Evolutionary conservation across 2,797 vertebrate species (phyloP).

Genomic region (Fistularia tabacaria): DNA sequence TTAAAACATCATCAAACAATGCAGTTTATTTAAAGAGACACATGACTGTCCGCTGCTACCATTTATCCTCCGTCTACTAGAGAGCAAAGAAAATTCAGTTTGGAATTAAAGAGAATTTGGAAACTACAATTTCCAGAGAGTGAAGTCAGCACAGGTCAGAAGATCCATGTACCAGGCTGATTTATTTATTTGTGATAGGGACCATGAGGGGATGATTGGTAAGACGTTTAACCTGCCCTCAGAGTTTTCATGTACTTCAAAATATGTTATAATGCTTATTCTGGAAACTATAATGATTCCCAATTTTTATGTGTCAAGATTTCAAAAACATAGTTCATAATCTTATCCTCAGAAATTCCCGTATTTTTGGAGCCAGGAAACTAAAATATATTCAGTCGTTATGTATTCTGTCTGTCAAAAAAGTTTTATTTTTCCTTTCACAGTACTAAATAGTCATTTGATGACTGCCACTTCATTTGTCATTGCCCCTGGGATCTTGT

Average conservation of each 20-base stretch:
- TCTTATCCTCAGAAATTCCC: conserved; percentile 2
- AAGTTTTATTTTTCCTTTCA: not conserved
- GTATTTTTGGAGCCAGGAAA: conserved; percentile 11
- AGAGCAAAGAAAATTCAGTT: conserved; percentile 54
- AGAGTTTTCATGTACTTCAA: conserved; percentile 6
- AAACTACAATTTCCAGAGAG: conserved; percentile 43
- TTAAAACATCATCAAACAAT: conserved; percentile 71
- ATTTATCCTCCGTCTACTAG: conserved; percentile 53
- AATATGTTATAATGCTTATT: conserved; percentile 16
- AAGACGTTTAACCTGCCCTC: conserved; percentile 7
- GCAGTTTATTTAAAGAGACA: conserved; percentile 69
- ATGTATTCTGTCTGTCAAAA: not conserved
- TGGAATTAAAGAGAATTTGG: conserved; percentile 50
- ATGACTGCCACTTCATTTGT: not conserved
- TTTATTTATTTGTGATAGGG: conserved; percentile 45
- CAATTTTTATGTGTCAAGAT: conserved; percentile 4
- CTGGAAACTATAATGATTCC: conserved; percentile 27
- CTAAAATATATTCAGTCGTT: not conserved
- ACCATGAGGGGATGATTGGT: conserved; percentile 24
- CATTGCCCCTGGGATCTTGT: not conserved
- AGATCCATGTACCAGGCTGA: conserved; percentile 34
- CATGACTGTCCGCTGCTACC: conserved; percentile 56
- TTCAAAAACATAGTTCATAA: conserved; percentile 11
- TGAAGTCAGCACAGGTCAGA: conserved; percentile 45
- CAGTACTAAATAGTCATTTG: not conserved